Conservation (phyloP, 2,888 invertebrate genomes). For the Pristionchus japonicus region DNA sequence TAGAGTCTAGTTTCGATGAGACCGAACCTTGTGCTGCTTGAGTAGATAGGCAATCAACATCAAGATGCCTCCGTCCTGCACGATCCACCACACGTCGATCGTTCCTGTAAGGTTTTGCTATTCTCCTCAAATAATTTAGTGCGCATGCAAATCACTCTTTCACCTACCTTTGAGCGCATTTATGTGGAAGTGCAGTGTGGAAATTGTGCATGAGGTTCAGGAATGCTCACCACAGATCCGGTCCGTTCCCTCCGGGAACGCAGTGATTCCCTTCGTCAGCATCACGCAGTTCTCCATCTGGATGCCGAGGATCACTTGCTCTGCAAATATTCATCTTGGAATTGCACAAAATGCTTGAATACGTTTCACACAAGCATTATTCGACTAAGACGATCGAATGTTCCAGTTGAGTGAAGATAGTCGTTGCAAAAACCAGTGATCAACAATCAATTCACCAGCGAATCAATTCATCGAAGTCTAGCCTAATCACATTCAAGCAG, state of each 20-base stretch:
- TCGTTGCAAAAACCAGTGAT: too few species aligned
- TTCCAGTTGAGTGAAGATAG: too few species aligned
- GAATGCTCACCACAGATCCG: slow-evolving; percentile 22
- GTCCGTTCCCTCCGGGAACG: slow-evolving; percentile 87
- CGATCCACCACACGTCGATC: slow-evolving; percentile 99
- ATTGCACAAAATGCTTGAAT: too few species aligned
- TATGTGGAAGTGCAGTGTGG: too few species aligned
- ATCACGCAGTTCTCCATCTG: slow-evolving; percentile 94
- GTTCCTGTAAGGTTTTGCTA: slow-evolving; percentile 76
- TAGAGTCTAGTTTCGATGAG: neutral
- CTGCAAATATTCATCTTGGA: slow-evolving; percentile 56
- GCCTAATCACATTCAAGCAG: too few species aligned
- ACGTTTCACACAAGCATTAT: too few species aligned
- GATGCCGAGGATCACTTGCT: slow-evolving; percentile 82
- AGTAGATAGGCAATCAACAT: slow-evolving; percentile 85
- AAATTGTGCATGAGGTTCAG: neutral
- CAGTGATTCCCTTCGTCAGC: slow-evolving; percentile 96
- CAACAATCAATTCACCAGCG: too few species aligned
- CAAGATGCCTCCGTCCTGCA: slow-evolving; percentile 93
- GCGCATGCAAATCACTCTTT: too few species aligned
- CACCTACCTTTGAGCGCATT: too few species aligned
- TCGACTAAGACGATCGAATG: too few species aligned
- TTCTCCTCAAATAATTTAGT: too few species aligned
- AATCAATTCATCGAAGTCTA: too few species aligned
- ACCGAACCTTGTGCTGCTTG: slow-evolving; percentile 86